Evolutionary conservation across 2,113 vertebrate species (phyloP).

Genomic region (Rhea pennata): DNA sequence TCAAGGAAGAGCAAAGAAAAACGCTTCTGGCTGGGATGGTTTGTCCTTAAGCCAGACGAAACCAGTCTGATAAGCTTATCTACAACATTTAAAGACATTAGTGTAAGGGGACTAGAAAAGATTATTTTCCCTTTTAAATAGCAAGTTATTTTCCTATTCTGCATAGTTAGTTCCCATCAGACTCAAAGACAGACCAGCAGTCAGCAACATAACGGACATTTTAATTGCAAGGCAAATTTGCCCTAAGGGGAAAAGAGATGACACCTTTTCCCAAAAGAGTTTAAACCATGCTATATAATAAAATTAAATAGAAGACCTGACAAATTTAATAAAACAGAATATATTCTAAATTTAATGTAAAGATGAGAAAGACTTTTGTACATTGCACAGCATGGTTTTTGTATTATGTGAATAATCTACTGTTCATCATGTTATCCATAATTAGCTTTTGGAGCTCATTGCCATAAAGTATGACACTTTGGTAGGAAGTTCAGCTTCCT

Average conservation of each 20-base stretch:
- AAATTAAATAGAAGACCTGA: background rate
- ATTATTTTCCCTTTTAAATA: background rate
- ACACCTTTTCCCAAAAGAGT: background rate
- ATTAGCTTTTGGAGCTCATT: background rate
- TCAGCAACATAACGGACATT: background rate
- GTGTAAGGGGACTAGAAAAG: background rate
- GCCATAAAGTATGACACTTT: background rate
- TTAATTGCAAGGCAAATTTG: background rate
- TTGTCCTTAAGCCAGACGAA: background rate
- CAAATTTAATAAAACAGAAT: background rate
- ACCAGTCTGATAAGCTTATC: background rate
- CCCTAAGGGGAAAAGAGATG: background rate
- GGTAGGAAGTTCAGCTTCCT: background rate
- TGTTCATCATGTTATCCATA: background rate
- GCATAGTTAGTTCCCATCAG: too few relatives aligned
- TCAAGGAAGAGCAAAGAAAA: background rate
- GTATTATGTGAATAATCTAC: background rate
- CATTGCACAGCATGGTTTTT: background rate
- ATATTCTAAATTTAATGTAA: background rate
- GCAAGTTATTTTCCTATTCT: background rate
- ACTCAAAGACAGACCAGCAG: background rate
- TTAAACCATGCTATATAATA: background rate
- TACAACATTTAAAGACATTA: background rate
- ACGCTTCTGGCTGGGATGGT: background rate
- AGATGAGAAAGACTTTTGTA: background rate